phyloP scores from a whole-genome alignment of 2,888 invertebrate genomes.

The Andrena bicolor region DNA sequence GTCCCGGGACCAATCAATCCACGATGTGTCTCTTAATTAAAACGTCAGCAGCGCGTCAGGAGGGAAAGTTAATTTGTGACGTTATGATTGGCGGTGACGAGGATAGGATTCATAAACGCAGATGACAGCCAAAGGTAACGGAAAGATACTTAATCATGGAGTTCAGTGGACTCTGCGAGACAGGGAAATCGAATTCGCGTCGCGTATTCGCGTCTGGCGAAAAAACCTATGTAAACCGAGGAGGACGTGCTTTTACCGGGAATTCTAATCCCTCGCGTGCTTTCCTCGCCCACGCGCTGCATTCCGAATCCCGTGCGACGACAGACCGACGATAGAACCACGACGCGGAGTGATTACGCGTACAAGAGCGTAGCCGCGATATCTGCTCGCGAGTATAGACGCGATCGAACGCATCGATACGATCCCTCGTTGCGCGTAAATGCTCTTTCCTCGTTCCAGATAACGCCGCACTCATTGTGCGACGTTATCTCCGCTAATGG shows the following conservation, averaged over 20 bases:
- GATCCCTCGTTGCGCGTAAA: constrained; percentile 47
- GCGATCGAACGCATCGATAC: constrained; percentile 39
- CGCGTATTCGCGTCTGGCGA: not conserved
- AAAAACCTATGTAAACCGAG: constrained; percentile 44
- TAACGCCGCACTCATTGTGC: constrained; percentile 40
- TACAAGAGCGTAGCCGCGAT: constrained; percentile 54
- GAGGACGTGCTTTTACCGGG: constrained; percentile 51
- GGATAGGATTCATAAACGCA: not conserved
- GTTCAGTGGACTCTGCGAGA: constrained; percentile 13
- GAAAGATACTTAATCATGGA: not conserved
- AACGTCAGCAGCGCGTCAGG: too few relatives aligned
- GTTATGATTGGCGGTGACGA: not conserved
- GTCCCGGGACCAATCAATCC: too few relatives aligned
- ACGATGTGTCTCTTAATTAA: too few relatives aligned
- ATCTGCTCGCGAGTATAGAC: constrained; percentile 29
- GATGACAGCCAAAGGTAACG: not conserved
- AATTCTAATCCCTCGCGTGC: constrained; percentile 65
- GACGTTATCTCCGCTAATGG: constrained; percentile 5
- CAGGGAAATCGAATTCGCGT: not conserved
- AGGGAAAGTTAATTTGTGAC: too few relatives aligned
- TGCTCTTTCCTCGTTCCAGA: constrained; percentile 54
- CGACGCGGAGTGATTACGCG: constrained; percentile 61
- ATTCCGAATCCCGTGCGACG: constrained; percentile 59
- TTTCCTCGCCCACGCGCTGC: constrained; percentile 67
- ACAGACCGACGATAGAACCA: constrained; percentile 35